phyloP scores from a whole-genome alignment of 1,140 invertebrate genomes.

The Scaptodrosophila lebanonensis region DNA sequence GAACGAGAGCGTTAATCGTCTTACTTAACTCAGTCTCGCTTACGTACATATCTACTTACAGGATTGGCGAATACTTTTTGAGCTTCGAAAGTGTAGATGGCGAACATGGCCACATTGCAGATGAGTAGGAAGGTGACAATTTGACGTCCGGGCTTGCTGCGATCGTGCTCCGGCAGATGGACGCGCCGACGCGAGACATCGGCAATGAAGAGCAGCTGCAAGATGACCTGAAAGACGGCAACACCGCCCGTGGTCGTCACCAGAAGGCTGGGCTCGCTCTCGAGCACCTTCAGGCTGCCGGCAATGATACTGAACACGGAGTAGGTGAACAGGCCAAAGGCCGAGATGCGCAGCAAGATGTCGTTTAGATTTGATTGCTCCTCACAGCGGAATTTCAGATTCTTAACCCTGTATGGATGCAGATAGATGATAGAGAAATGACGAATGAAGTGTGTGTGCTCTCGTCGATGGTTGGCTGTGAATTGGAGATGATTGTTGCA shows the following conservation, averaged over 20 bases:
- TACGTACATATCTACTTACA: slow-evolving; percentile 80
- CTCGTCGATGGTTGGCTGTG: neutral
- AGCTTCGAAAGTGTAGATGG: slow-evolving; percentile 96
- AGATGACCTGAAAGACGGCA: slow-evolving; percentile 89
- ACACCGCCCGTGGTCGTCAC: slow-evolving; percentile 93
- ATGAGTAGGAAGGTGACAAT: slow-evolving; percentile 96
- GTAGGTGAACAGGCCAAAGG: slow-evolving; percentile 94
- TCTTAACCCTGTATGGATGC: slow-evolving; percentile 84
- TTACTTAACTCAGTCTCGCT: slow-evolving; percentile 76
- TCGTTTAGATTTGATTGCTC: slow-evolving; percentile 93
- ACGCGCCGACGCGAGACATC: slow-evolving; percentile 94
- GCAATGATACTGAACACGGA: slow-evolving; percentile 95
- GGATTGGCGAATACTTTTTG: slow-evolving; percentile 94
- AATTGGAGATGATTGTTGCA: neutral
- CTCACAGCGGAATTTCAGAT: slow-evolving; percentile 91
- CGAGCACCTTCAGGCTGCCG: slow-evolving; percentile 88
- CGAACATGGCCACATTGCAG: slow-evolving; percentile 96
- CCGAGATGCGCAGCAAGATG: slow-evolving; percentile 92
- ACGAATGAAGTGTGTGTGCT: neutral
- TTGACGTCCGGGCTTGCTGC: slow-evolving; percentile 95
- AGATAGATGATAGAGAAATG: slow-evolving; percentile 5
- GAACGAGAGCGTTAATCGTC: slow-evolving; percentile 73
- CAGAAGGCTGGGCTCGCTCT: slow-evolving; percentile 90
- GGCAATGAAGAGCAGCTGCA: slow-evolving; percentile 96
- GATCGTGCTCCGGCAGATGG: slow-evolving; percentile 92